Percentiles rank a stretch among this genome's conserved stretches.
Evolutionary conservation across 2,888 invertebrate genomes (phyloP).

Genomic region (Dorcus hopei): DNA sequence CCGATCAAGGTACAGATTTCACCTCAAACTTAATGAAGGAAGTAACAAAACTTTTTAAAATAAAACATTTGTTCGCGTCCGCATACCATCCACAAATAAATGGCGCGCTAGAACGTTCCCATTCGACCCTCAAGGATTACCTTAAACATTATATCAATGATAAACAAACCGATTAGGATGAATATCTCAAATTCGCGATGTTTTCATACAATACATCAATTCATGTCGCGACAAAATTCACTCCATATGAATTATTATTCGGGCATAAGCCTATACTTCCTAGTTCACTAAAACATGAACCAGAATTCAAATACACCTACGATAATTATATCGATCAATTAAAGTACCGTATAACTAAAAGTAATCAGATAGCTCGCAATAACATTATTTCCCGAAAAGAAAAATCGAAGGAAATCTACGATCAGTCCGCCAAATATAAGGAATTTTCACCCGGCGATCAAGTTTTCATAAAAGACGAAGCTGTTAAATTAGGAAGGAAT

Average conservation of each 20-base stretch:
- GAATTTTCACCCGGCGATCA: slow-evolving; percentile 23
- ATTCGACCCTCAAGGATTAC: slow-evolving; percentile 32
- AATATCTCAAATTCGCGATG: slow-evolving; percentile 22
- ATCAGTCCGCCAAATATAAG: slow-evolving; percentile 17
- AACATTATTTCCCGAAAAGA: slow-evolving; percentile 26
- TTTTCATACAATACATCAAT: slow-evolving; percentile 29
- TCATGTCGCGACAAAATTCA: slow-evolving; percentile 31
- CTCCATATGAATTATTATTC: slow-evolving; percentile 35
- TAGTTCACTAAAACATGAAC: slow-evolving; percentile 22
- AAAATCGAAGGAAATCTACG: slow-evolving; percentile 27
- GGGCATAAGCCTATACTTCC: slow-evolving; percentile 26
- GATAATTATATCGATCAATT: slow-evolving; percentile 27
- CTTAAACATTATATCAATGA: slow-evolving; percentile 32
- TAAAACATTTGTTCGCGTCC: slow-evolving; percentile 18
- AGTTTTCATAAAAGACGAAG: slow-evolving; percentile 22
- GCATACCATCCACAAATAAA: slow-evolving; percentile 34
- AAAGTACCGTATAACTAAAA: slow-evolving; percentile 24
- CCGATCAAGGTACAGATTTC: slow-evolving; percentile 27
- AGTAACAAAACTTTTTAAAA: slow-evolving; percentile 29
- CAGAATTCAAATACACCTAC: slow-evolving; percentile 31
- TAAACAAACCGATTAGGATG: slow-evolving; percentile 22
- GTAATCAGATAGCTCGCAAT: slow-evolving; percentile 27
- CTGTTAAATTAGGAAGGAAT: slow-evolving; percentile 7
- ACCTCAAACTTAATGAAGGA: slow-evolving; percentile 26
- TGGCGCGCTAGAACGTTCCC: slow-evolving; percentile 34